These are phyloP conservation scores for Epicauta chinensis DNA, from an alignment of 1,140 invertebrate genomes.

Conservation along the genomic window DNA sequence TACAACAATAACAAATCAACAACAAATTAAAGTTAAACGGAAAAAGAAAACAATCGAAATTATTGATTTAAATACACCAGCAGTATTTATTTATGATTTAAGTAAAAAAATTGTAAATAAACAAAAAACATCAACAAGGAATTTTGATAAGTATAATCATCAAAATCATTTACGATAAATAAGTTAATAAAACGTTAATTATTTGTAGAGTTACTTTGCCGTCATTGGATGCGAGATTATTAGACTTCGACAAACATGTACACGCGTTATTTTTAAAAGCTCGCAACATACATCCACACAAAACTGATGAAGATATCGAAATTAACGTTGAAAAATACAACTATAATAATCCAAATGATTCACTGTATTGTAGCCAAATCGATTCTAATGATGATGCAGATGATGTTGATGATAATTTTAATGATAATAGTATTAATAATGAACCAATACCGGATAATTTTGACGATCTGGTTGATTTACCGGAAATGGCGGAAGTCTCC, in stretches of 20 bases:
- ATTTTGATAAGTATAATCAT: conserved; percentile 14
- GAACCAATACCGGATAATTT: too few species aligned
- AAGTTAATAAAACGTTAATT: too few species aligned
- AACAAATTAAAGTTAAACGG: background rate
- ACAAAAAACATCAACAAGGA: conserved; percentile 1
- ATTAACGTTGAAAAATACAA: conserved; percentile 33
- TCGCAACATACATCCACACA: background rate
- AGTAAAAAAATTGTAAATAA: conserved; percentile 10
- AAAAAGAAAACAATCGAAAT: background rate
- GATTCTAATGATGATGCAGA: too few species aligned
- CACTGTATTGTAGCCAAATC: conserved; percentile 28
- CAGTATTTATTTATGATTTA: background rate
- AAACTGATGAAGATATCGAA: conserved; percentile 39
- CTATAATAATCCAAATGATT: conserved; percentile 35
- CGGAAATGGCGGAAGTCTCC: conserved; percentile 54
- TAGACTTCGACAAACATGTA: background rate
- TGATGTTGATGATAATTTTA: too few species aligned
- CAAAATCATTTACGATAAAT: too few species aligned
- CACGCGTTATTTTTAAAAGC: conserved; percentile 6
- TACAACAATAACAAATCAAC: background rate
- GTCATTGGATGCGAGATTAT: conserved; percentile 3
- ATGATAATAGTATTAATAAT: too few species aligned
- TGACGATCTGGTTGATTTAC: conserved; percentile 53
- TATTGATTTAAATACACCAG: background rate
- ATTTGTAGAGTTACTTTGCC: conserved; percentile 16